A percentile compares a stretch with the other conserved stretches of the same genome.
phyloP scores from a whole-genome alignment of 2,888 invertebrate species.

The Parascotia fuliginaria region DNA sequence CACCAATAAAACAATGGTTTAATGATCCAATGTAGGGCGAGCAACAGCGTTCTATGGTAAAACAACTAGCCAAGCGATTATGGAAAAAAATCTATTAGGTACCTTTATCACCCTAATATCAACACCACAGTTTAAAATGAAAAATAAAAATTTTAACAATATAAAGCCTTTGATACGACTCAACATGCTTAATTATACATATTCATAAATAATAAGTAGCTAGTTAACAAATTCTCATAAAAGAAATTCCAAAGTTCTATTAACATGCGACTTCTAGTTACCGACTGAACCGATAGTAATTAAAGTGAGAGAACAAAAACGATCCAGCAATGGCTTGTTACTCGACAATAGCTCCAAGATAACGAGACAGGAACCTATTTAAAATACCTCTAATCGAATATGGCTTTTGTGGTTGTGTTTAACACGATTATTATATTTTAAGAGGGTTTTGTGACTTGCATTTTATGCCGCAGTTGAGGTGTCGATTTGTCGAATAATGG shows the following conservation, averaged over 20 bases:
- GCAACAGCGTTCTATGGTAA: too few species aligned
- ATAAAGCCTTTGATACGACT: too few species aligned
- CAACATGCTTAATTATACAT: neutral
- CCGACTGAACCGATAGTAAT: slow-evolving; percentile 58
- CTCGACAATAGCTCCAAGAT: slow-evolving; percentile 71
- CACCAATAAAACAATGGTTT: too few species aligned
- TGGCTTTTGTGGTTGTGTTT: slow-evolving; percentile 83
- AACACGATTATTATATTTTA: slow-evolving; percentile 86
- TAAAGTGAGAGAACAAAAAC: slow-evolving; percentile 69
- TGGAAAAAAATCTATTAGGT: too few species aligned
- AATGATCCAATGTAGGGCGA: too few species aligned
- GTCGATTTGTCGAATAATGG: slow-evolving; percentile 80
- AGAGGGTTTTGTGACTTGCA: slow-evolving; percentile 83
- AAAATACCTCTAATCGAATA: slow-evolving; percentile 81
- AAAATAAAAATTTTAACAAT: too few species aligned
- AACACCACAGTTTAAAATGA: too few species aligned
- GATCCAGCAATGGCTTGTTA: slow-evolving; percentile 65
- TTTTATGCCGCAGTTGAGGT: slow-evolving; percentile 68
- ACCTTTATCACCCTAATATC: too few species aligned
- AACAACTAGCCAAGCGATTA: too few species aligned
- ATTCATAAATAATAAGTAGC: neutral
- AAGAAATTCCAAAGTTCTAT: slow-evolving; percentile 24
- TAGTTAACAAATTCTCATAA: slow-evolving; percentile 16
- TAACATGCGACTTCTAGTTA: slow-evolving; percentile 27
- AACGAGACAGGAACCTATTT: slow-evolving; percentile 81